Evolutionary conservation across 2,113 vertebrate genomes (phyloP).

Genomic region (Cyprinodon tularosa): DNA sequence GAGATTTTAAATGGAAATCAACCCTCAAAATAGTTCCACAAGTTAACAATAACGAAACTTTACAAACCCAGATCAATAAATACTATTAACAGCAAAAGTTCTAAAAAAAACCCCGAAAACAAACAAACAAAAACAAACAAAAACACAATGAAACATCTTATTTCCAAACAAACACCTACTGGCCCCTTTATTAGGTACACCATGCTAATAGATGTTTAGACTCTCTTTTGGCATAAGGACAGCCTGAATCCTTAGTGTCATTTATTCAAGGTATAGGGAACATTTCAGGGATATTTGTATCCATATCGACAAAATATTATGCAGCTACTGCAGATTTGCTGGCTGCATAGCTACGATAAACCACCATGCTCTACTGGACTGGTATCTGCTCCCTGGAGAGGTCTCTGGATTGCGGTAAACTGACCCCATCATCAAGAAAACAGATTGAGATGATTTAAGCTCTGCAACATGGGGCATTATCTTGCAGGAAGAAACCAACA

Average conservation of each 20-base stretch:
- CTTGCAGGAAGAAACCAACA: not conserved
- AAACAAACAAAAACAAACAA: conserved; percentile 18
- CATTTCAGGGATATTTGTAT: not conserved
- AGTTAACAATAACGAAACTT: conserved; percentile 71
- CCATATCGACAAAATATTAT: not conserved
- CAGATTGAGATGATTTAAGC: not conserved
- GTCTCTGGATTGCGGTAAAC: too few relatives aligned
- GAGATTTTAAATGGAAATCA: conserved; percentile 58
- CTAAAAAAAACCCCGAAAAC: conserved; percentile 33
- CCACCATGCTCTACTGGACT: too few relatives aligned
- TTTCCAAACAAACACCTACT: not conserved
- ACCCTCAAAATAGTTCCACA: conserved; percentile 64
- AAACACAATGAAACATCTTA: conserved; percentile 5
- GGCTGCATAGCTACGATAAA: too few relatives aligned
- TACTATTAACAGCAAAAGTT: conserved; percentile 72
- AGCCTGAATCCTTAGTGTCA: not conserved
- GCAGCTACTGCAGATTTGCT: not conserved
- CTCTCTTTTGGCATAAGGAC: not conserved
- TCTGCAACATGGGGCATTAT: not conserved
- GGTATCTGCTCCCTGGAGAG: too few relatives aligned
- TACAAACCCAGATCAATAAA: conserved; percentile 79
- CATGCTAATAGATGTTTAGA: not conserved
- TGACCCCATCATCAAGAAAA: not conserved
- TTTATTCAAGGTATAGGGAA: not conserved
- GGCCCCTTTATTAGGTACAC: not conserved